Conservation (phyloP, 2,797 vertebrate genomes). For the Pipistrellus kuhlii region DNA sequence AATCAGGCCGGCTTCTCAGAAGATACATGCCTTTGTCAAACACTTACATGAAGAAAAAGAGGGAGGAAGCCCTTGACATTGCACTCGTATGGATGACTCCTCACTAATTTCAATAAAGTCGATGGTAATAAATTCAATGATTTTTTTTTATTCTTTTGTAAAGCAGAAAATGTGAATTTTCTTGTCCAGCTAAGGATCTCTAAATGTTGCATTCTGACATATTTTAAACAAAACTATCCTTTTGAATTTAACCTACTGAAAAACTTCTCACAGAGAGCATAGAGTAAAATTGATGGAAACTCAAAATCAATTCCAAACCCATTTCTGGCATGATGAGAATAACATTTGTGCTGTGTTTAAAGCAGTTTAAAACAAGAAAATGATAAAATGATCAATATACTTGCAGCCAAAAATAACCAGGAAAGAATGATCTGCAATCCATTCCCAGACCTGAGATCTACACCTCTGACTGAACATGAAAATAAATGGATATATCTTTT, state of each 20-base stretch:
- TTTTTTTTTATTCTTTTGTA: constrained; percentile 59
- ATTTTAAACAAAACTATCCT: constrained; percentile 75
- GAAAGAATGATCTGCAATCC: constrained; percentile 82
- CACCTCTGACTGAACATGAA: constrained; percentile 75
- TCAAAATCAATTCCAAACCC: constrained; percentile 86
- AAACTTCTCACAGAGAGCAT: constrained; percentile 79
- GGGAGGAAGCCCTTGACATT: constrained; percentile 66
- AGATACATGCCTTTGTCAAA: constrained; percentile 75
- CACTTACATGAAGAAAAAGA: constrained; percentile 66
- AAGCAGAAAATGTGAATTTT: constrained; percentile 66
- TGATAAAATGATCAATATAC: constrained; percentile 85
- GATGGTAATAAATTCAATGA: constrained; percentile 58
- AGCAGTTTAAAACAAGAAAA: constrained; percentile 86
- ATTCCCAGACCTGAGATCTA: constrained; percentile 83
- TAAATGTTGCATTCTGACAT: constrained; percentile 49
- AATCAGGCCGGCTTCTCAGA: constrained; percentile 79
- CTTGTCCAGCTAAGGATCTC: constrained; percentile 69
- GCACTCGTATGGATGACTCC: constrained; percentile 69
- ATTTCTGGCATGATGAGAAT: constrained; percentile 87
- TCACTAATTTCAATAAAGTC: constrained; percentile 68
- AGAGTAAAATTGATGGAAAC: constrained; percentile 84
- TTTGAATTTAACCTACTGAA: constrained; percentile 79
- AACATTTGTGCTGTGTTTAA: constrained; percentile 88
- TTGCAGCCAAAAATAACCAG: constrained; percentile 87
- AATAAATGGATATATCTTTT: constrained; percentile 74